Evolutionary conservation across 2,888 invertebrate genomes (phyloP), one percentile per base, ranked within the genome.

Genomic region (Papilio protenor): DNA sequence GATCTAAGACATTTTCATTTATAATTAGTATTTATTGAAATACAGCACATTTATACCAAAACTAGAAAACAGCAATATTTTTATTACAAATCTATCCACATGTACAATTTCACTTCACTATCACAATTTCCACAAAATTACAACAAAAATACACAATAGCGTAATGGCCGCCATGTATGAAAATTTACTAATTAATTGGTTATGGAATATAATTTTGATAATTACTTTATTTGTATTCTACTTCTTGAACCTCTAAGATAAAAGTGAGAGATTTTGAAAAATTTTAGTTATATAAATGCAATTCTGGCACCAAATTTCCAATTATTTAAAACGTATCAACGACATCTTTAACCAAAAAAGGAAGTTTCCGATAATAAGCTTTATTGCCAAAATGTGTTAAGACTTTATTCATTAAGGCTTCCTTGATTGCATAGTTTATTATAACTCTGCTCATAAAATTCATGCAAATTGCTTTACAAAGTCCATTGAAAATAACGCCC

Each of bases 401-500:
- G 61, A 23, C 61, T 23, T 23, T 4, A 45, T 47, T 16, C 16
- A 71, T 49, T 49, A 23, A 52, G 21, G 45, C 14, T 71, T 47
- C 16, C 23, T 71, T 71, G 2, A 47, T 18, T 49, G 47, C 27
- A 61, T 45, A 74, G 47, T 74, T 74, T 61, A 74, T 74, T 73
- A 47, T 23, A 47, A 73, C 21, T 61, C 47, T 21, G 59, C 14
- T 10, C 6, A 76, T 47, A 76, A 49, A 59, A 23, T 55, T 47
- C 66, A 57, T 73, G 77, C 66, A 73, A 77, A 77, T 77, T 73
- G 21, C 33, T 66, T 73, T 27, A 73, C 47, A 49, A 73, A 77
- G 47, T 70, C 21, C 40, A 21, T 23, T n/a, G 69, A 69, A 72
- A 52, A 14, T 55, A 55, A 69, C 40, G n/a, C 73, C 6, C 2